phyloP scores from a whole-genome alignment of 2,888 invertebrate species.

The Drosophila yooni region DNA sequence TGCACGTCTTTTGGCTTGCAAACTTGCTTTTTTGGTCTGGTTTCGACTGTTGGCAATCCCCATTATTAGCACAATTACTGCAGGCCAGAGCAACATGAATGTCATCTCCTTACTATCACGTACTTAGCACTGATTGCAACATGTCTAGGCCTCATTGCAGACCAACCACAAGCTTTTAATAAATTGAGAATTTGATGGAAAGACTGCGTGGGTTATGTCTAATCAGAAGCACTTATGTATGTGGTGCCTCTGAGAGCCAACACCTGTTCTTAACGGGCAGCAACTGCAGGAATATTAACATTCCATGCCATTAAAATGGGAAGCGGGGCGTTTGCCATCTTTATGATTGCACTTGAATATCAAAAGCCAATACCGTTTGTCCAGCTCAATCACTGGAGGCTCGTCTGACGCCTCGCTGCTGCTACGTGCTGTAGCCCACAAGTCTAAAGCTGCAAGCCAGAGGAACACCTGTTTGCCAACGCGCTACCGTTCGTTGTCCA shows the following conservation, averaged over 20 bases:
- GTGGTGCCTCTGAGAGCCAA: constrained; percentile 1
- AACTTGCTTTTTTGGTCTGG: constrained; percentile 28
- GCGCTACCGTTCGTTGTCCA: constrained; percentile 53
- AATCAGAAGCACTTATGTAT: constrained; percentile 46
- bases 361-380: constrained; percentile 60
- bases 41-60: constrained; percentile 64
- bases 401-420: constrained; percentile 44
- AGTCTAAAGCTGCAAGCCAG: not conserved
- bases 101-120: constrained; percentile 34
- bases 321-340: constrained; percentile 4
- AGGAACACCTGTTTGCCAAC: constrained; percentile 72
- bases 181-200: constrained; percentile 55
- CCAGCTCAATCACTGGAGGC: constrained; percentile 53
- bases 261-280: constrained; percentile 37
- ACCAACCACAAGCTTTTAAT: constrained; percentile 18
- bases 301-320: constrained; percentile 7
- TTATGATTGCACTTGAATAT: constrained; percentile 64
- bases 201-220: constrained; percentile 56
- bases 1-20: constrained; percentile 21
- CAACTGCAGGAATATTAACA: constrained; percentile 34
- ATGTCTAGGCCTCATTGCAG: constrained; percentile 43
- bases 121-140: constrained; percentile 75
- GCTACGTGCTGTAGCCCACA: constrained; percentile 58
- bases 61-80: constrained; percentile 80
- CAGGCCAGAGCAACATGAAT: constrained; percentile 32